phyloP scores from a whole-genome alignment of 2,797 vertebrate genomes.

The Protonibea diacanthus region DNA sequence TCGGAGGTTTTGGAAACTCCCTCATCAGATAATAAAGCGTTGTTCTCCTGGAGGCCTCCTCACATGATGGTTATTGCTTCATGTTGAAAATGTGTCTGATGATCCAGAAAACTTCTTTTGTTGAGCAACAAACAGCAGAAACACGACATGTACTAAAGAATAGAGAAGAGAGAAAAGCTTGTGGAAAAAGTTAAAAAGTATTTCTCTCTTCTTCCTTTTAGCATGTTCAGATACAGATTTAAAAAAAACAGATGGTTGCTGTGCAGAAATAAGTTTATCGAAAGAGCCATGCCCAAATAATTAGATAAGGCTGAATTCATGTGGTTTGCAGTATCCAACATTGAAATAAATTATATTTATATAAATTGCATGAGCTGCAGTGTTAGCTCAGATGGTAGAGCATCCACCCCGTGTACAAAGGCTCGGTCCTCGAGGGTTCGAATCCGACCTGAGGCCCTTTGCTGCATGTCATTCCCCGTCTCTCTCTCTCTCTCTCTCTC shows the following conservation, averaged over 20 bases:
- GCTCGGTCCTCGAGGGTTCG: too few relatives aligned
- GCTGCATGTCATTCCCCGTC: too few relatives aligned
- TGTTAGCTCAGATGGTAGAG: too few relatives aligned
- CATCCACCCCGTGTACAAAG: too few relatives aligned
- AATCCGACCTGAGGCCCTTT: too few relatives aligned
- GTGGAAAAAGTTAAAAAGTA: conserved; percentile 4
- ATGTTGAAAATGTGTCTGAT: conserved; percentile 4
- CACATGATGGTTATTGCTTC: conserved; percentile 11
- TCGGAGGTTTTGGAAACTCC: background rate
- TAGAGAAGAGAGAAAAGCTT: background rate
- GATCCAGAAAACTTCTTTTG: conserved; percentile 5
- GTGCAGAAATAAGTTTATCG: background rate
- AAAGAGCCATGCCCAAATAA: background rate
- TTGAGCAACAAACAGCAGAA: conserved; percentile 22
- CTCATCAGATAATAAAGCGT: background rate
- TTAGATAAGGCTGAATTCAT: background rate
- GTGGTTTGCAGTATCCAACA: background rate
- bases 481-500: too few relatives aligned
- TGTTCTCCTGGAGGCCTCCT: conserved; percentile 9
- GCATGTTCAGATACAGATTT: background rate
- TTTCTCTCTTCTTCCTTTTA: background rate
- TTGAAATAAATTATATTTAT: background rate
- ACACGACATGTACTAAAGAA: background rate
- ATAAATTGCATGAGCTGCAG: too few relatives aligned
- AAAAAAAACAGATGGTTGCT: background rate